A percentile compares a stretch with the other conserved stretches of the same genome.
phyloP scores from a whole-genome alignment of 1,140 invertebrate species.

The Tetraneura akinire region DNA sequence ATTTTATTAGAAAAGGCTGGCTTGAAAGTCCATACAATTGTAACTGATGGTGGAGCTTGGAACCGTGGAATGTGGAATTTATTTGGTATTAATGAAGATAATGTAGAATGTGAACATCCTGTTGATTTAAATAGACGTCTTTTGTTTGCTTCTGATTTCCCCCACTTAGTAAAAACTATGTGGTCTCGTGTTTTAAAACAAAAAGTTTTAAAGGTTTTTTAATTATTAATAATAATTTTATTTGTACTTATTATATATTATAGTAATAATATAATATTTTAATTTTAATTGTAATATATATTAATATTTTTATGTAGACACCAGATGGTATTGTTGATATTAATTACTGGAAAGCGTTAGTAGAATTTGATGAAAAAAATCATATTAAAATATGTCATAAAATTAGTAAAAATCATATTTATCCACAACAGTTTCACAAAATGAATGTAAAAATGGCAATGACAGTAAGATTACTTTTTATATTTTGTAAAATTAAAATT shows the following conservation, averaged over 20 bases:
- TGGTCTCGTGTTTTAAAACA: neutral
- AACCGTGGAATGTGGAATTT: conserved; percentile 28
- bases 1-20: conserved; percentile 11
- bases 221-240: neutral
- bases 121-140: neutral
- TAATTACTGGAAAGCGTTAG: neutral
- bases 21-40: neutral
- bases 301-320: conserved; percentile 11
- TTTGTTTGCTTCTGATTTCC: neutral
- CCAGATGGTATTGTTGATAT: neutral
- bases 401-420: neutral
- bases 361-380: conserved; percentile 2
- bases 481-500: neutral
- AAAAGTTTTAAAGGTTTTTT: neutral
- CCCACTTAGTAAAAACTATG: neutral
- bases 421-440: neutral
- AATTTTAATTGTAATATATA: too few species aligned
- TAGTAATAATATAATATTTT: too few species aligned
- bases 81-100: neutral
- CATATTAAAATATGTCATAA: neutral
- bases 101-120: conserved; percentile 7
- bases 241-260: too few species aligned
- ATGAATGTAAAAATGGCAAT: conserved; percentile 1
- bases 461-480: neutral
- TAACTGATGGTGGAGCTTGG: conserved; percentile 11